A percentile compares a stretch with the other conserved stretches of the same genome.
Conservation (phyloP, 1,140 invertebrate species). For the Telenomus remus region DNA sequence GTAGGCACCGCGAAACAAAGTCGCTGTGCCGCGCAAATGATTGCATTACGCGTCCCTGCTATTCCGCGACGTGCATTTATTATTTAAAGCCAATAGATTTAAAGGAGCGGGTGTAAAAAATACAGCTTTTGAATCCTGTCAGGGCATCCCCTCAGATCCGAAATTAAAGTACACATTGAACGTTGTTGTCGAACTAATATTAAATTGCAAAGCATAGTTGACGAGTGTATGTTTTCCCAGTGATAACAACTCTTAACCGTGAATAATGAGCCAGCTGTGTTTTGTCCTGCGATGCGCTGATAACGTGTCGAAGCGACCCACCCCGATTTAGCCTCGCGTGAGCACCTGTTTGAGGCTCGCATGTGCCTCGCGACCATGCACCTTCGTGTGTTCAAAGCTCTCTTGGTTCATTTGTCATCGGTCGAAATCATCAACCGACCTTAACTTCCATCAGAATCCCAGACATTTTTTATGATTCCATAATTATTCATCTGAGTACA, state of each 20-base stretch:
- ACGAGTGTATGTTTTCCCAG: conserved; percentile 5
- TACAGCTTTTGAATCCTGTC: too few species aligned
- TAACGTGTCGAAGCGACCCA: conserved; percentile 39
- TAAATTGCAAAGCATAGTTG: background rate
- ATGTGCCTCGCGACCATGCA: conserved; percentile 49
- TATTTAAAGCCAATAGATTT: conserved; percentile 65
- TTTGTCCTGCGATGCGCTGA: conserved; percentile 46
- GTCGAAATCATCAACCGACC: too few species aligned
- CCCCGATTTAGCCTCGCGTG: conserved; percentile 53
- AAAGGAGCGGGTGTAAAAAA: conserved; percentile 1
- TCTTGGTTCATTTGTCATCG: conserved; percentile 31
- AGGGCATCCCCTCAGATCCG: too few species aligned
- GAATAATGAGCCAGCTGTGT: conserved; percentile 58
- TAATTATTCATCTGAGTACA: too few species aligned
- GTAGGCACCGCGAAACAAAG: conserved; percentile 48
- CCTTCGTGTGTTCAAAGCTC: conserved; percentile 20
- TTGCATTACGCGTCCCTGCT: conserved; percentile 67
- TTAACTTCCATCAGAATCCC: too few species aligned
- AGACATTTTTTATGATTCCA: too few species aligned
- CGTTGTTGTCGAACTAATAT: background rate
- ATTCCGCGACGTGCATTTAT: conserved; percentile 63
- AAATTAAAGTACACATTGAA: too few species aligned
- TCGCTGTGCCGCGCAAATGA: conserved; percentile 67
- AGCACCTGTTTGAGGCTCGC: conserved; percentile 53
- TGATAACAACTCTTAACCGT: conserved; percentile 41